phyloP scores from a whole-genome alignment of 1,140 invertebrate genomes.

The Diploscapter pachys region DNA sequence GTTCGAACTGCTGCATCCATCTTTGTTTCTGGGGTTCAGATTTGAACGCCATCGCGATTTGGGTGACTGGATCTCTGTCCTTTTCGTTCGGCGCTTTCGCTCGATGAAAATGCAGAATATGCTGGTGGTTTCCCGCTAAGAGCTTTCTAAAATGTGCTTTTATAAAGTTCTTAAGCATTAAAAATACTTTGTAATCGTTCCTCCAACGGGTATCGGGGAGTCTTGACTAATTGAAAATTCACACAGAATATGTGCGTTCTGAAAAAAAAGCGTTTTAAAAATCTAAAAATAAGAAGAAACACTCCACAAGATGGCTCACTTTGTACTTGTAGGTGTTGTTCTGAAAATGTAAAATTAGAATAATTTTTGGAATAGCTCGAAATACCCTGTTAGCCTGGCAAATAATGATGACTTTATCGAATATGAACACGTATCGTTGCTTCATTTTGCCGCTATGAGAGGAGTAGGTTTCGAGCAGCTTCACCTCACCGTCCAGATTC shows the following conservation, averaged over 20 bases:
- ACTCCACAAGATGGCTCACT: slow-evolving; percentile 21
- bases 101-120: too few relatives aligned
- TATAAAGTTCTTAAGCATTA: too few relatives aligned
- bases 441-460: slow-evolving; percentile 31
- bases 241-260: too few relatives aligned
- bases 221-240: too few relatives aligned
- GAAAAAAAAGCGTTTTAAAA: too few relatives aligned
- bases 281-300: too few relatives aligned
- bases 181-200: too few relatives aligned
- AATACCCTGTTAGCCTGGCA: slow-evolving; percentile 37
- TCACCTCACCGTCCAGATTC: slow-evolving; percentile 85
- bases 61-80: neutral
- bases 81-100: neutral
- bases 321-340: slow-evolving; percentile 38
- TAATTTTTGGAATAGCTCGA: neutral
- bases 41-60: slow-evolving; percentile 8
- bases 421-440: slow-evolving; percentile 38
- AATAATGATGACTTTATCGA: slow-evolving; percentile 42
- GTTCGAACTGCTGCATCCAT: slow-evolving; percentile 11
- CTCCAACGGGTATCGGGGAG: too few relatives aligned
- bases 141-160: too few relatives aligned
- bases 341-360: slow-evolving; percentile 8
- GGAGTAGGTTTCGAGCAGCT: slow-evolving; percentile 64
- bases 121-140: too few relatives aligned
- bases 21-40: slow-evolving; percentile 2